Conservation (phyloP, 2,888 invertebrate species). For the Heliconius erato region DNA sequence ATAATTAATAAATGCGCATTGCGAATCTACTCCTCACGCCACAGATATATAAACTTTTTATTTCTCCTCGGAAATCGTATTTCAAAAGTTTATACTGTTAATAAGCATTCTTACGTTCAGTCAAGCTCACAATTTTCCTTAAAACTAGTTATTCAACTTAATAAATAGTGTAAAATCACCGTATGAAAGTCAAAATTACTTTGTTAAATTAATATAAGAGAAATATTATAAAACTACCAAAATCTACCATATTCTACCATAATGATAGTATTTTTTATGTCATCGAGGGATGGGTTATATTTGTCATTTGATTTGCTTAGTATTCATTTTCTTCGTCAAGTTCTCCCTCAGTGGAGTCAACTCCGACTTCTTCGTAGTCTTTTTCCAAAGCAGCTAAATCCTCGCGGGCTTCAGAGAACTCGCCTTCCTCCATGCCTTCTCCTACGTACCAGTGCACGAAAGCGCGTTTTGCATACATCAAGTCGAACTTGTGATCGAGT, state of each 20-base stretch:
- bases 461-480: slow-evolving; percentile 98
- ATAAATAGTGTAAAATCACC: slow-evolving; percentile 36
- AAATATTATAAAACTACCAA: slow-evolving; percentile 16
- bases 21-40: slow-evolving; percentile 57
- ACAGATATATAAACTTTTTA: slow-evolving; percentile 63
- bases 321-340: slow-evolving; percentile 90
- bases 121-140: slow-evolving; percentile 60
- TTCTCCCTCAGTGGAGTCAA: slow-evolving; percentile 90
- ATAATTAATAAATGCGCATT: slow-evolving; percentile 74
- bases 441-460: slow-evolving; percentile 98
- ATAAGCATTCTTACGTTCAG: slow-evolving; percentile 53
- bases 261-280: slow-evolving; percentile 7
- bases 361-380: slow-evolving; percentile 92
- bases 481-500: slow-evolving; percentile 97
- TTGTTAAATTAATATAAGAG: slow-evolving; percentile 19
- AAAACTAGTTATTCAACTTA: slow-evolving; percentile 54
- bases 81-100: slow-evolving; percentile 70
- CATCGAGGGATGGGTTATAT: background rate
- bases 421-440: slow-evolving; percentile 95
- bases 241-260: slow-evolving; percentile 42
- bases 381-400: slow-evolving; percentile 93
- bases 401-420: slow-evolving; percentile 95
- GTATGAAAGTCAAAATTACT: slow-evolving; percentile 28
- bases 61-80: slow-evolving; percentile 60
- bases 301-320: slow-evolving; percentile 61